phyloP scores from a whole-genome alignment of 1,140 invertebrate genomes.

The Panagrolaimus sp. region DNA sequence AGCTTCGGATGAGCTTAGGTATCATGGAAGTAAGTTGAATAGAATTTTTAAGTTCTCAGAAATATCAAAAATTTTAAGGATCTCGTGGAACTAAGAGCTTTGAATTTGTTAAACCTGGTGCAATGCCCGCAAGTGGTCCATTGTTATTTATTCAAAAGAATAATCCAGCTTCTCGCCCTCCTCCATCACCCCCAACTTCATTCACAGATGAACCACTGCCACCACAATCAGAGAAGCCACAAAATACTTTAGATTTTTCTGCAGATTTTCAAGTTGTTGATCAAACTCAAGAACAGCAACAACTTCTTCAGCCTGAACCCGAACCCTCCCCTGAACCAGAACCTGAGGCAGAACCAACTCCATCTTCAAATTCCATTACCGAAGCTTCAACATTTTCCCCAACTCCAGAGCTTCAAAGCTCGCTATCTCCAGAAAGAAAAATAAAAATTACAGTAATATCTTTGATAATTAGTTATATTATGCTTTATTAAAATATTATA shows the following conservation, averaged over 20 bases:
- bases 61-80: neutral
- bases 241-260: neutral
- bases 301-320: too few relatives aligned
- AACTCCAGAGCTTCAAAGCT: too few relatives aligned
- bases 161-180: too few relatives aligned
- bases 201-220: too few relatives aligned
- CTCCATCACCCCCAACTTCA: too few relatives aligned
- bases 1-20: neutral
- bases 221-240: neutral
- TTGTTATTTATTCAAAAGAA: too few relatives aligned
- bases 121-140: neutral
- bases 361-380: neutral
- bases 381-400: neutral
- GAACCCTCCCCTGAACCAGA: neutral
- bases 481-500: too few relatives aligned
- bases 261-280: neutral
- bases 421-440: too few relatives aligned
- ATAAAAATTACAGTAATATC: too few relatives aligned
- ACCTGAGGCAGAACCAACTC: neutral
- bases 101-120: constrained; percentile 6
- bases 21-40: constrained; percentile 1
- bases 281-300: too few relatives aligned
- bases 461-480: too few relatives aligned
- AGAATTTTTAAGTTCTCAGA: neutral
- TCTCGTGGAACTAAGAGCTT: neutral